Base-by-base conservation (phyloP, 2,113 vertebrate species). In the Oncorhynchus masou region DNA sequence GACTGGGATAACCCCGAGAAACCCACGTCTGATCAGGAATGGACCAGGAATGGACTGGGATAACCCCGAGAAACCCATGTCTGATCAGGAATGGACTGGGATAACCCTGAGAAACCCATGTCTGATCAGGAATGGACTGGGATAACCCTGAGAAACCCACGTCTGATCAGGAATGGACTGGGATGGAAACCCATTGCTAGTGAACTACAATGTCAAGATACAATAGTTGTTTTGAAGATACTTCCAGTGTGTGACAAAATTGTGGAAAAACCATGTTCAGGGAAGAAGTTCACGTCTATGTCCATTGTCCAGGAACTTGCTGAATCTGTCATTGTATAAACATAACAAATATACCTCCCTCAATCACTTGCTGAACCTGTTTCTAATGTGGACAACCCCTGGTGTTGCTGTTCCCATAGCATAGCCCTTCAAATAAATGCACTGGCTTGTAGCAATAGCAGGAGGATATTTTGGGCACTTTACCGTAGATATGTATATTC, bases 341-440 rank as follows among this genome's bases (percentile, higher is more conserved):
- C 48, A 68, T 72, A 59, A 62, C 19, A 34, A 62, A 75, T 20
- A 51, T 73, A 74, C 74, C 49, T 83, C 74, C 73, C 24, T n/a
- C 73, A 57, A 57, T 57, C 54, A 57, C 13, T 57, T 57, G 54
- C 20, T 15, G 13, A 57, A 57, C 54, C 20, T 20, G 66, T 45
- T 68, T 1, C 51, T 57, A 67, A 27, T 68, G 57, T 62, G 59
- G 59, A 62, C n/a, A 22, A 22, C 7, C 59, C 59, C n/a, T 3
- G 7, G n/a, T 62, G 22, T 62, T 74, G 24, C 73, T 64, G 87
- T 90, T 86, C 85, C 86, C 89, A 81, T 62, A 76, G 78, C 89
- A 81, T 59, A 76, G 79, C 75, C 80, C 76, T 85, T 57, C 69
- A 80, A 80, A 67, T 67, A 24, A 27, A 27, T 27, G 25, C 70